phyloP scores from a whole-genome alignment of 2,888 invertebrate genomes.

The Phengaris arion region DNA sequence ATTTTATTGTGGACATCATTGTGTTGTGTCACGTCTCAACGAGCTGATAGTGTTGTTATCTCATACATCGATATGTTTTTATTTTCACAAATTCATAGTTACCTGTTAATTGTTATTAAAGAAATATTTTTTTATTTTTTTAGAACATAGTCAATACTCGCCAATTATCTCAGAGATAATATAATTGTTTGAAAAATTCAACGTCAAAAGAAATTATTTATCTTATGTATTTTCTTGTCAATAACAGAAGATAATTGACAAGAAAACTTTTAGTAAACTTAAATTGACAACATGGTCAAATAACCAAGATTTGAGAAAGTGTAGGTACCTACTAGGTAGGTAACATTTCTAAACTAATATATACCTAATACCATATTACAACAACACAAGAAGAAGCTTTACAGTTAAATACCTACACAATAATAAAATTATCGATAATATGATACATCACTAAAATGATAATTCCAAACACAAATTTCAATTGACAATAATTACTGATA shows the following conservation, averaged over 20 bases:
- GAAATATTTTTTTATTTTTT: neutral
- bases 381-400: no score
- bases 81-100: neutral
- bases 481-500: conserved; percentile 14
- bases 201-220: no score
- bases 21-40: conserved; percentile 47
- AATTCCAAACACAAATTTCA: conserved; percentile 2
- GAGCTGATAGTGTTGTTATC: conserved; percentile 48
- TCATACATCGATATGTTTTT: conserved; percentile 6
- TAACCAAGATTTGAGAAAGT: no score
- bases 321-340: no score
- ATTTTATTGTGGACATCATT: conserved; percentile 70
- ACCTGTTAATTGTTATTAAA: neutral
- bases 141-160: no score
- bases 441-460: neutral
- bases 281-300: no score
- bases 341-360: neutral
- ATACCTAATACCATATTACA: no score
- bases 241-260: no score
- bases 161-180: no score
- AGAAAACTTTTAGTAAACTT: no score
- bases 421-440: conserved; percentile 4
- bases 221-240: no score
- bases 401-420: neutral
- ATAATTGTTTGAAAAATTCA: no score